Percentiles rank a stretch among this genome's conserved stretches.
Evolutionary conservation across 2,797 vertebrate species (phyloP).

Genomic region (Gobionotothen gibberifrons): DNA sequence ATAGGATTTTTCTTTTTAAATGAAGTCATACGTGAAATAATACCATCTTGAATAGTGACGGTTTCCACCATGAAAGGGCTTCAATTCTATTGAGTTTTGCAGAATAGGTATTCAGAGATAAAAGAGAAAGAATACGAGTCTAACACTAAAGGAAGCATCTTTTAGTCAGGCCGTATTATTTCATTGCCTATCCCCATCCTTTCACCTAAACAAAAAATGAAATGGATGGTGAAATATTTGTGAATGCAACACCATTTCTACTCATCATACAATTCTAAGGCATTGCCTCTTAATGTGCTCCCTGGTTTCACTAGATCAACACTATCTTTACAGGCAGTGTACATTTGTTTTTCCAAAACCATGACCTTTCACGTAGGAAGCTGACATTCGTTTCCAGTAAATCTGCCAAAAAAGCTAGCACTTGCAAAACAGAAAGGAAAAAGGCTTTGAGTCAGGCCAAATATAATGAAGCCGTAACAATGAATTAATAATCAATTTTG

Average conservation of each 20-base stretch:
- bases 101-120: background rate
- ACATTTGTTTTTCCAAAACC: slow-evolving; percentile 9
- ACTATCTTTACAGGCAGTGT: slow-evolving; percentile 27
- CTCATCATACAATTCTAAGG: slow-evolving; percentile 15
- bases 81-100: background rate
- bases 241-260: slow-evolving; percentile 11
- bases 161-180: slow-evolving; percentile 8
- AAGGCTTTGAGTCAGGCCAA: slow-evolving; percentile 15
- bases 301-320: slow-evolving; percentile 6
- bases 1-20: background rate
- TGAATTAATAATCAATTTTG: slow-evolving; percentile 2
- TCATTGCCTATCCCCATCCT: background rate
- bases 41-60: background rate
- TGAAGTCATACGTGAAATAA: background rate
- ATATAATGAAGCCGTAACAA: slow-evolving; percentile 34
- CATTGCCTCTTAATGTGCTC: background rate
- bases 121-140: background rate
- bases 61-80: background rate
- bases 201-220: background rate
- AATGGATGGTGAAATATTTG: slow-evolving; percentile 16
- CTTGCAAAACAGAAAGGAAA: slow-evolving; percentile 14
- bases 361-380: slow-evolving; percentile 40
- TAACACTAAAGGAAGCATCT: background rate
- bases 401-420: slow-evolving; percentile 11
- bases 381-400: slow-evolving; percentile 12